Percentiles rank a stretch among this genome's conserved stretches.
Evolutionary conservation across 2,797 vertebrate genomes (phyloP).

Genomic region (Pangasius larnaudii): DNA sequence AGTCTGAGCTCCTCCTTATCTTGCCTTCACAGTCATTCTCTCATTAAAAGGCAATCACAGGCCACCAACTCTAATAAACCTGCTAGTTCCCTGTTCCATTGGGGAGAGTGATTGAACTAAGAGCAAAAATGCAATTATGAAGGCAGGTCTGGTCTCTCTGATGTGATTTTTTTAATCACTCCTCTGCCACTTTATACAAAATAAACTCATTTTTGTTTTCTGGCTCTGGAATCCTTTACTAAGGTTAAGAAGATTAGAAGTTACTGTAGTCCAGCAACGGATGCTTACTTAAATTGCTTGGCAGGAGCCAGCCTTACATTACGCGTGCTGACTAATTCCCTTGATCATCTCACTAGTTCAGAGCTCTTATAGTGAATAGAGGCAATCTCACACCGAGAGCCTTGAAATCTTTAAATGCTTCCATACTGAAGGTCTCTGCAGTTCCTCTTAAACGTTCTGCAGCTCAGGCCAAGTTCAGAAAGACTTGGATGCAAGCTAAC

Average conservation of each 20-base stretch:
- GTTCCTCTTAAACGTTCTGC: background rate
- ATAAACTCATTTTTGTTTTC: constrained; percentile 38
- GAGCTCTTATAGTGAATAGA: constrained; percentile 7
- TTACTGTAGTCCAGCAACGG: background rate
- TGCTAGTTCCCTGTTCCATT: constrained; percentile 77
- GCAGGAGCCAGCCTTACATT: constrained; percentile 18
- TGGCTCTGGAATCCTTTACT: background rate
- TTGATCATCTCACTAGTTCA: constrained; percentile 8
- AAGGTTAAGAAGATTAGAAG: constrained; percentile 27
- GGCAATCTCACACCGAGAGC: background rate
- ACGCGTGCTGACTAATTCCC: constrained; percentile 5
- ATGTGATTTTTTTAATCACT: constrained; percentile 44
- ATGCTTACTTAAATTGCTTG: constrained; percentile 35
- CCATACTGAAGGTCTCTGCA: background rate
- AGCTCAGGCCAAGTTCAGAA: background rate
- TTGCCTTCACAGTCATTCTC: constrained; percentile 79
- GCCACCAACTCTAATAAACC: constrained; percentile 89
- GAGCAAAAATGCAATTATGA: constrained; percentile 72
- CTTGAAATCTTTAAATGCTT: background rate
- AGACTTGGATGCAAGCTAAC: background rate
- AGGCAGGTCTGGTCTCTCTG: constrained; percentile 65
- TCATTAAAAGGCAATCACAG: constrained; percentile 94
- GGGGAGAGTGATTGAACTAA: constrained; percentile 64
- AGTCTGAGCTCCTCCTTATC: constrained; percentile 82
- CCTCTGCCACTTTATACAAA: constrained; percentile 24